Evolutionary conservation across 2,113 vertebrate species (phyloP).

Genomic region (Myocastor coypus): DNA sequence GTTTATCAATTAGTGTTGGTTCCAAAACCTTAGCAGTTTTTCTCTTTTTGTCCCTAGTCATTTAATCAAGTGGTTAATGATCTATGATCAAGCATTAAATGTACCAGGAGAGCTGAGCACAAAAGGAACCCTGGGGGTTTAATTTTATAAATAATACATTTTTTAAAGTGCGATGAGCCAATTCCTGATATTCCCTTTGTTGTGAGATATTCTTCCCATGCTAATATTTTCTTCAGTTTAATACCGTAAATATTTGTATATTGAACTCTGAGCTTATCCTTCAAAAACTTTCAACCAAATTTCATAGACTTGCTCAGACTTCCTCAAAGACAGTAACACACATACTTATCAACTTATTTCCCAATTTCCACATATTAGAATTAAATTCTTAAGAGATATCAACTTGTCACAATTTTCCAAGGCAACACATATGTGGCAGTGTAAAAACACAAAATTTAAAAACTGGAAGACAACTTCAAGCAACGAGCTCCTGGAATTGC

Average conservation of each 20-base stretch:
- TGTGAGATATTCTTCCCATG: not conserved
- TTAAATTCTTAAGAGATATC: not conserved
- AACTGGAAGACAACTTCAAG: not conserved
- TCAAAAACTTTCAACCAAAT: not conserved
- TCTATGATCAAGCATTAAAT: conserved; percentile 58
- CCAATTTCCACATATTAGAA: not conserved
- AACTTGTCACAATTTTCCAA: not conserved
- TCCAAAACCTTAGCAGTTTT: conserved; percentile 53
- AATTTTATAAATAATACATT: conserved; percentile 55
- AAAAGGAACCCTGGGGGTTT: conserved; percentile 46
- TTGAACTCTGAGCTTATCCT: not conserved
- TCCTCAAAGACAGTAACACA: conserved; percentile 5
- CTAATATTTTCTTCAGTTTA: not conserved
- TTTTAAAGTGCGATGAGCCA: conserved; percentile 35
- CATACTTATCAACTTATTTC: conserved; percentile 11
- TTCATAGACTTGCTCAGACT: not conserved
- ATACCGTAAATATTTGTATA: not conserved
- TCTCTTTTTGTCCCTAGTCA: not conserved
- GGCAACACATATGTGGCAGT: not conserved
- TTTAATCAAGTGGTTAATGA: conserved; percentile 75
- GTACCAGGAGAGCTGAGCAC: not conserved
- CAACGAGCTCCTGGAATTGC: not conserved
- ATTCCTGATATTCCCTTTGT: conserved; percentile 34
- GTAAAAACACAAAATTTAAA: conserved; percentile 21
- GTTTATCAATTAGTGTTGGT: conserved; percentile 54